A percentile compares a stretch with the other conserved stretches of the same genome.
Evolutionary conservation across 2,888 invertebrate genomes (phyloP).

Genomic region (Limnephilus rhombicus): DNA sequence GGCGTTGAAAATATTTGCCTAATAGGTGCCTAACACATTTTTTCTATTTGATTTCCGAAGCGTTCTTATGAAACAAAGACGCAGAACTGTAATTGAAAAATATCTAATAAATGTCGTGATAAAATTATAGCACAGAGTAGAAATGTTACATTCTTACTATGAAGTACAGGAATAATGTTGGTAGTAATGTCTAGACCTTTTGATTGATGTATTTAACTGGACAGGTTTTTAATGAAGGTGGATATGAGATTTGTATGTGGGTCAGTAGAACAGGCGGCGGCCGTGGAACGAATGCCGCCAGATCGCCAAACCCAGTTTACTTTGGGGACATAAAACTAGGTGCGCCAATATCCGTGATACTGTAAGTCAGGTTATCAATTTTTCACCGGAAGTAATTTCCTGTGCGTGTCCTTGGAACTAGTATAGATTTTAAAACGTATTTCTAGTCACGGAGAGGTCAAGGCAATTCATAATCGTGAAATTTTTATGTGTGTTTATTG

Average conservation of each 20-base stretch:
- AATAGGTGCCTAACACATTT: constrained; percentile 19
- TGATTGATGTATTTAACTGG: neutral
- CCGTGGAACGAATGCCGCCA: constrained; percentile 51
- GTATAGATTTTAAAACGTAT: neutral
- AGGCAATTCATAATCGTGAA: neutral
- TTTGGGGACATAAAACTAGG: neutral
- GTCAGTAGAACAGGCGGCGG: constrained; percentile 53
- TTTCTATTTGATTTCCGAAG: constrained; percentile 29
- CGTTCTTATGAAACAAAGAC: constrained; percentile 50
- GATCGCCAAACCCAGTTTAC: constrained; percentile 47
- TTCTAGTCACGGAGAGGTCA: neutral
- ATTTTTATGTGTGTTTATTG: too few species aligned
- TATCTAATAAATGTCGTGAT: neutral
- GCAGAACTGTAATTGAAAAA: neutral
- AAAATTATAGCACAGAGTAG: neutral
- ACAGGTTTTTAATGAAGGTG: neutral
- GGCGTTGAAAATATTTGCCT: neutral
- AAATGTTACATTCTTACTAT: neutral
- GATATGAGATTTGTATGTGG: constrained; percentile 44
- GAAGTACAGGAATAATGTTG: neutral
- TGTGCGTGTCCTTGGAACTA: neutral
- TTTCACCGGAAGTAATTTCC: neutral
- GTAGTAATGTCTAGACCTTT: neutral
- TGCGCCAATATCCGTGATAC: neutral
- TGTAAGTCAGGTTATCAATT: neutral